Conservation (phyloP, 1,140 invertebrate species). For the Antheraea pernyi region DNA sequence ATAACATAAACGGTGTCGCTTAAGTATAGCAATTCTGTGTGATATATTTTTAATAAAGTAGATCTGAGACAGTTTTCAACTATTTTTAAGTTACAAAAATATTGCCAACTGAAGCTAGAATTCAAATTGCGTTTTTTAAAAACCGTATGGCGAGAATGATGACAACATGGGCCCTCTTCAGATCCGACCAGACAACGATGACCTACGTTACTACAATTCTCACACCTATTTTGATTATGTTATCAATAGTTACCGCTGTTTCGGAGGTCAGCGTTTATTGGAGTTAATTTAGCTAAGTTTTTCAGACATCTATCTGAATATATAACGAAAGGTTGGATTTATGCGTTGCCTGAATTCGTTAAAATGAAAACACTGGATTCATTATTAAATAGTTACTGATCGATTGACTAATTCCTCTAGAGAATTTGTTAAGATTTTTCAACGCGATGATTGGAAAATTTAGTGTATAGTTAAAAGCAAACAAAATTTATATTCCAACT, state of each 20-base stretch:
- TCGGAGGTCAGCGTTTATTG: background rate
- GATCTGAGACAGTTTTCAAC: background rate
- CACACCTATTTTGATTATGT: background rate
- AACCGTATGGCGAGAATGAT: conserved; percentile 21
- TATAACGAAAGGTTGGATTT: conserved; percentile 9
- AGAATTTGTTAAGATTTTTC: background rate
- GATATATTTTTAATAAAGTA: too few relatives aligned
- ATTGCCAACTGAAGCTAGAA: conserved; percentile 20
- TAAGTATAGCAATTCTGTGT: too few relatives aligned
- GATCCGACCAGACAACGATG: conserved; percentile 12
- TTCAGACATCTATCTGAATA: conserved; percentile 25
- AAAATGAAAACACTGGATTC: conserved; percentile 13
- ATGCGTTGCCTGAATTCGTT: conserved; percentile 12
- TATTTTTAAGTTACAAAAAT: conserved; percentile 17
- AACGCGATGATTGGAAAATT: too few relatives aligned
- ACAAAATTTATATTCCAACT: too few relatives aligned
- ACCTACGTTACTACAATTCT: conserved; percentile 5
- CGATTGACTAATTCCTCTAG: background rate
- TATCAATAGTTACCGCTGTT: background rate
- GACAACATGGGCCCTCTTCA: conserved; percentile 21
- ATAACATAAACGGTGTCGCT: too few relatives aligned
- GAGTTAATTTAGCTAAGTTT: conserved; percentile 17
- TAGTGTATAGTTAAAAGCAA: too few relatives aligned
- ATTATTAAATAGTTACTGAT: conserved; percentile 9
- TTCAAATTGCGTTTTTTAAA: conserved; percentile 38